Percentiles rank a stretch among this genome's conserved stretches.
Evolutionary conservation across 1,140 invertebrate species (phyloP).

Genomic region (Oedothorax gibbosus): DNA sequence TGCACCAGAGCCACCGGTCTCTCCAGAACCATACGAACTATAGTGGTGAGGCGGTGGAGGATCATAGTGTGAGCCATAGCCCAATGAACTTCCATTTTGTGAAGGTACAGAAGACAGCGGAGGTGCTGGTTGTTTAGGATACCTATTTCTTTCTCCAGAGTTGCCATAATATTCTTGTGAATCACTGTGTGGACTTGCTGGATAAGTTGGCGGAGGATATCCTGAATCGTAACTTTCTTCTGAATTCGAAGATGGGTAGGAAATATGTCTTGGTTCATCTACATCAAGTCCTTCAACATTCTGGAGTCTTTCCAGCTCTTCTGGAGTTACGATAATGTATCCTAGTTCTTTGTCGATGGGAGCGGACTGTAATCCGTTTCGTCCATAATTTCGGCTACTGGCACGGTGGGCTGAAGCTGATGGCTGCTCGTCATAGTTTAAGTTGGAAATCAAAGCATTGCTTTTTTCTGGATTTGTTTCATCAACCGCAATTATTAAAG

Average conservation of each 20-base stretch:
- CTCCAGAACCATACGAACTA: background rate
- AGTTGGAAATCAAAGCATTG: slow-evolving; percentile 37
- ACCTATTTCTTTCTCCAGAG: slow-evolving; percentile 4
- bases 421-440: slow-evolving; percentile 27
- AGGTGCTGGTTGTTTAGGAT: slow-evolving; percentile 32
- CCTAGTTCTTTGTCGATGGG: slow-evolving; percentile 13
- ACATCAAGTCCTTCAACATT: background rate
- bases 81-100: background rate
- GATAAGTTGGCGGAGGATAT: background rate
- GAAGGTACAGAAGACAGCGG: slow-evolving; percentile 13
- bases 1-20: background rate
- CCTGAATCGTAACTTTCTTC: background rate
- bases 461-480: slow-evolving; percentile 43
- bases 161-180: background rate
- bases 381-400: background rate
- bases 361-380: background rate
- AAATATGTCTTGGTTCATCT: slow-evolving; percentile 23
- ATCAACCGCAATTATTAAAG: slow-evolving; percentile 42
- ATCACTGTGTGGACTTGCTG: background rate
- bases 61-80: slow-evolving; percentile 7
- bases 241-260: background rate
- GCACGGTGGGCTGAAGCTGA: background rate
- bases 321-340: slow-evolving; percentile 29
- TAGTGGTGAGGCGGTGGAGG: background rate
- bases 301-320: slow-evolving; percentile 19